These are phyloP conservation scores for Hyles vespertilio DNA, from an alignment of 1,140 invertebrate genomes.

Conservation along the genomic window DNA sequence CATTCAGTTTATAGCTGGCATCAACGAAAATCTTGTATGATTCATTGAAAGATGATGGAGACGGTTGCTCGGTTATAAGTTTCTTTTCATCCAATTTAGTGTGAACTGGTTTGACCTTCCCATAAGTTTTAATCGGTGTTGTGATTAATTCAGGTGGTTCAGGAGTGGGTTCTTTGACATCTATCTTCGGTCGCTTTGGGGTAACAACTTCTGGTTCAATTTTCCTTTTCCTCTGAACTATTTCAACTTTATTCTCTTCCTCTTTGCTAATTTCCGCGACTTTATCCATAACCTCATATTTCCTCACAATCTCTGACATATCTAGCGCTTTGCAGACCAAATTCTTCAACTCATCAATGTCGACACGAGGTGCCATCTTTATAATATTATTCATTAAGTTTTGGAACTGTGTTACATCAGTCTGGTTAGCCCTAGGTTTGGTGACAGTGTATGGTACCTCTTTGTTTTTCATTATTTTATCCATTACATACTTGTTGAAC, in stretches of 20 bases:
- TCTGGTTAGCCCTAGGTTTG: constrained; percentile 27
- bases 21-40: constrained; percentile 51
- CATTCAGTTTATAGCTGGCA: constrained; percentile 18
- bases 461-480: constrained; percentile 23
- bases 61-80: not conserved
- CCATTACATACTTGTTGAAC: constrained; percentile 37
- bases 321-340: constrained; percentile 45
- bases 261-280: constrained; percentile 18
- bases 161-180: too few relatives aligned
- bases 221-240: not conserved
- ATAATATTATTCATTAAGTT: constrained; percentile 40
- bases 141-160: not conserved
- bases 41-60: constrained; percentile 39
- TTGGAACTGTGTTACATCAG: constrained; percentile 37
- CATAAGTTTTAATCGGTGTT: not conserved
- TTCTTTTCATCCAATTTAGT: not conserved
- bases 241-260: constrained; percentile 15
- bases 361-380: constrained; percentile 30
- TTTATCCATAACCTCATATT: constrained; percentile 13
- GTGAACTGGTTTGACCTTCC: not conserved
- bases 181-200: too few relatives aligned
- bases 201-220: not conserved
- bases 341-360: constrained; percentile 28
- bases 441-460: constrained; percentile 11
- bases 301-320: constrained; percentile 39